Base-by-base conservation (phyloP, 2,888 invertebrate genomes). In the Nemotelus nigrinus region DNA sequence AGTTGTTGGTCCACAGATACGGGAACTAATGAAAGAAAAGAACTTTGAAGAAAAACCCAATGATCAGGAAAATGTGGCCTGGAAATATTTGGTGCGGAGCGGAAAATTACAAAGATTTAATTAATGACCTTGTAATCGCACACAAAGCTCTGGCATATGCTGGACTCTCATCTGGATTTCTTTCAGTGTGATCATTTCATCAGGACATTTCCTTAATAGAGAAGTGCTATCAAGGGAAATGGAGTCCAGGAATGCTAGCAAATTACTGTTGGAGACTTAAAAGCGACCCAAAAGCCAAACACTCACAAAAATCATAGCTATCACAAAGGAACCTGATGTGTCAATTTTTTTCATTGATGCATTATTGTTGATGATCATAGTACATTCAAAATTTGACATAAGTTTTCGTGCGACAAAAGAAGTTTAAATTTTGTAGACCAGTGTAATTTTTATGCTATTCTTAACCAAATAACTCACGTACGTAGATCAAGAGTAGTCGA, bases 151-250 rank as follows among this genome's bases (percentile, higher is more conserved):
- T 25, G 63, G 5, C 43, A 41, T 41, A 63, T 63, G 63, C 63
- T 63, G 63, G 63, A 41, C 63, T 41, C 63, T 41, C 63, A 5
- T 43, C 10, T 39, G 63, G 43, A 41, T 63, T 63, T 43, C 43
- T 63, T 63, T 63, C 78, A 78, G 48, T 77, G 74, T 10, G 74
- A 78, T 47, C 25, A 43, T 77, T 77, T 43, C 72, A 77, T 48
- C 76, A 74, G 58, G 67, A 67, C 44, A 10, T 78, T 25, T 25
- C 50, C 10, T 65, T 67, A 43, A 72, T 77, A 45, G 78, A 77
- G 44, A 58, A 71, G 47, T 50, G 76, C 5, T 78, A 78, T 48
- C 77, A 77, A 57, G 74, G 77, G 3, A 47, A 50, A 47, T 77
- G 78, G 72, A 60, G 65, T 58, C 48, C 8, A 64, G 47, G 72